Evolutionary conservation across 2,797 vertebrate genomes (phyloP), one percentile per base, ranked within the genome.

Genomic region (Mus caroli): DNA sequence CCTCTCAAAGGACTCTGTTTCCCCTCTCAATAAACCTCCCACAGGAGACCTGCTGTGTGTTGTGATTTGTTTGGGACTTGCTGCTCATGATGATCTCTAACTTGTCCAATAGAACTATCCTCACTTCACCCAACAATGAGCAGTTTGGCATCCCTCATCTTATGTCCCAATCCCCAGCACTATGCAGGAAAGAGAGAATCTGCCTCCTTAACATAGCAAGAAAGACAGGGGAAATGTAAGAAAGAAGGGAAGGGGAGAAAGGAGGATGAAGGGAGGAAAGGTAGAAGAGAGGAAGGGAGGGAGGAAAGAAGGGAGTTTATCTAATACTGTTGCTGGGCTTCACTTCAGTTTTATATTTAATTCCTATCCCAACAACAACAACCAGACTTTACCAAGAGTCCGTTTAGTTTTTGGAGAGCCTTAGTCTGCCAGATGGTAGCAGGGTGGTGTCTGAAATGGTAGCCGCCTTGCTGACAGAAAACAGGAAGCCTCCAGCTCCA

Each of bases 321-420:
- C 28, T 80, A 67, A 43, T 52, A 71, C 43, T 34, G 1, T 69
- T 13, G 50, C 54, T n/a, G n/a, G 10, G 50, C 50, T 46, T 46
- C 12, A 1, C 37, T 92, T n/a, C n/a, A 86, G 78, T 54, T 96
- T 90, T 78, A 77, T 56, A 77, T 94, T 95, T 80, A 52, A 26
- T 31, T 15, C 50, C 24, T 7, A 88, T 60, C 20, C 31, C 20
- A 80, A 43, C 50, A 60, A 28, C 31, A 34, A 5, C n/a, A 92
- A 54, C 69, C 31, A 87, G 6, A 91, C 92, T 89, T 80, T 77
- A 62, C 56, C 96, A 87, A 92, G 46, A 87, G 64, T 75, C 24
- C 58, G 54, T 58, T 79, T 56, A 69, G 34, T 71, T 67, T 87
- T 87, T 67, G 31, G 85, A 92, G 19, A 76, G 52, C 69, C 69